Evolutionary conservation across 1,140 invertebrate genomes (phyloP).

Genomic region (Tetragnatha versicolor): DNA sequence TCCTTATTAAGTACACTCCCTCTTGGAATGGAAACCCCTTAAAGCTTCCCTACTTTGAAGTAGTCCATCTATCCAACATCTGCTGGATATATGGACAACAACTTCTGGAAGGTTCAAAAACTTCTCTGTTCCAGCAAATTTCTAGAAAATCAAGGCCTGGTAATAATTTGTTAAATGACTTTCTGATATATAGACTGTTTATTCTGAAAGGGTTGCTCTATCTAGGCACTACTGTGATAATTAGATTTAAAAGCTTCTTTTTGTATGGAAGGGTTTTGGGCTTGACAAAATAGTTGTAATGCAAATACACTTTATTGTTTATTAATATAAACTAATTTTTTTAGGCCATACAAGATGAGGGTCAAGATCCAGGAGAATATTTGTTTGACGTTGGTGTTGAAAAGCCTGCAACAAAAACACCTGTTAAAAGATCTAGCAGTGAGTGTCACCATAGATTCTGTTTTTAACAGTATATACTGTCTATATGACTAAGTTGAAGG

Average conservation of each 20-base stretch:
- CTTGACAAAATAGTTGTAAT: background rate
- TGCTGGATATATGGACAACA: no score
- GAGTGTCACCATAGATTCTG: slow-evolving; percentile 3
- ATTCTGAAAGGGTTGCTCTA: background rate
- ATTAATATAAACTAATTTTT: slow-evolving; percentile 40
- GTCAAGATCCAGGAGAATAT: slow-evolving; percentile 77
- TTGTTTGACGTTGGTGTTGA: slow-evolving; percentile 70
- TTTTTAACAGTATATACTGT: background rate
- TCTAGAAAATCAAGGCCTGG: no score
- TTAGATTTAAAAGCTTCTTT: background rate
- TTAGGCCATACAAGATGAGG: slow-evolving; percentile 81
- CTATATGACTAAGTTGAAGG: background rate
- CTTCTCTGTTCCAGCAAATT: no score
- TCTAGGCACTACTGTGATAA: background rate
- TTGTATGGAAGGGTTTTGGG: background rate
- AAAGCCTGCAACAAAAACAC: slow-evolving; percentile 57
- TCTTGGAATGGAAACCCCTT: no score
- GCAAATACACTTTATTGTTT: background rate
- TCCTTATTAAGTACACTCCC: no score
- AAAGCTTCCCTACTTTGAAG: no score
- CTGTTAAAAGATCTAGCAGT: slow-evolving; percentile 42
- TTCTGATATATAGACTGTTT: background rate
- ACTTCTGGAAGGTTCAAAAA: no score
- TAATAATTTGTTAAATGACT: background rate
- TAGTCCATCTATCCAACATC: no score